Percentiles rank a stretch among this genome's conserved stretches.
phyloP scores from a whole-genome alignment of 2,113 vertebrate species.

The Prinia subflava region DNA sequence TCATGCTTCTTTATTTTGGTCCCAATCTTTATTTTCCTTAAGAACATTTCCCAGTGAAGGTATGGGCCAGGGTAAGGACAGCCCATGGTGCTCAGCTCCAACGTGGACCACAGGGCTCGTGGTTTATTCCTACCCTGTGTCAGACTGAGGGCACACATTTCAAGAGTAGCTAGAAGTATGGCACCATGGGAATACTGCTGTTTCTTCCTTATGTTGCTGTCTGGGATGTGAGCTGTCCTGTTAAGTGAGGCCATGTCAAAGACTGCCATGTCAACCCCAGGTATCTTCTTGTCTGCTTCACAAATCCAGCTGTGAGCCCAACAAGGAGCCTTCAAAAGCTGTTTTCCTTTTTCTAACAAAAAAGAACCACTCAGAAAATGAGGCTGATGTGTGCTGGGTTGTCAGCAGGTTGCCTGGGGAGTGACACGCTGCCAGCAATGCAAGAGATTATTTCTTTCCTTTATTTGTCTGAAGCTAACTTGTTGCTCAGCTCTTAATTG shows the following conservation, averaged over 20 bases:
- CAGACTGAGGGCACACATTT: background rate
- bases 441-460: background rate
- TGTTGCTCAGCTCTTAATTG: background rate
- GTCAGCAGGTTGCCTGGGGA: background rate
- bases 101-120: fast-evolving
- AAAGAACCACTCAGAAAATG: background rate
- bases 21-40: background rate
- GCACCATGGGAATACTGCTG: background rate
- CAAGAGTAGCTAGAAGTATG: fast-evolving
- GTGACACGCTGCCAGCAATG: background rate
- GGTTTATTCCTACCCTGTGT: background rate
- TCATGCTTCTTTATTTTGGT: background rate
- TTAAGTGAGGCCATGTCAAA: background rate
- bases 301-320: background rate
- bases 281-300: background rate
- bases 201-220: background rate
- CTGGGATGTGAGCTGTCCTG: background rate
- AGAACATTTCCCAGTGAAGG: background rate
- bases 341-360: background rate
- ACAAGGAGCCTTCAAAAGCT: background rate
- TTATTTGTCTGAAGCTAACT: background rate
- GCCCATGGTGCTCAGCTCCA: background rate
- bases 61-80: background rate
- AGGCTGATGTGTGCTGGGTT: background rate
- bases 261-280: background rate